Evolutionary conservation across 2,888 invertebrate genomes (phyloP), one percentile per base, ranked within the genome.

Genomic region (Sycophila texana): DNA sequence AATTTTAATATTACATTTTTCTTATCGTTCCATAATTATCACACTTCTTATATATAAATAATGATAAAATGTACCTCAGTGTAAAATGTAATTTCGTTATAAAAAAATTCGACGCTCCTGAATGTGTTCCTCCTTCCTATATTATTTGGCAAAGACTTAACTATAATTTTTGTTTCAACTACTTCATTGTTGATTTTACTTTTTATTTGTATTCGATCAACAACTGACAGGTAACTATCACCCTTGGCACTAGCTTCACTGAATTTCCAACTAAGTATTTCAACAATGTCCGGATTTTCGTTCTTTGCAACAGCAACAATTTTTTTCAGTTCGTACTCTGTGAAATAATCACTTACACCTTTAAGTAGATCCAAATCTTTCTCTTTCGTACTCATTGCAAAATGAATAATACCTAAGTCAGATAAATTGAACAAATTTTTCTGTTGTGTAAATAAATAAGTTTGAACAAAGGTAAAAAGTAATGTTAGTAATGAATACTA

Each of bases 1-100:
- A 70, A 74, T 53, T 63, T 12, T 30, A 30, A 30, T 3, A 3
- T 2, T 30, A 30, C 30, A 30, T 30, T 30, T 2, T 30, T 3
- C 30, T 30, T 30, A 3, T 4, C 30, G 30, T 30, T 30, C 4
- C 30, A 4, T 30, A 30, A 30, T 30, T 30, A 4, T 30, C 30
- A 30, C 30, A 2, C 30, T 26, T 7, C 12, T 61, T 14, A 51
- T 51, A 51, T 26, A 61, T 30, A 3, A 61, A 7, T 4, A 14
- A 7, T 63, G 7, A 63, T n/a, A 63, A 20, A 12, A 12, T 47
- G 7, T 83, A 89, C 90, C 83, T 88, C 81, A 3, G 78, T 83
- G 87, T 95, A 95, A 86, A 95, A 95, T 74, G 91, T 89, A 0
- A 94, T 94, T 89, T 95, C 95, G 85, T 95, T 95, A 81, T 91